These are phyloP conservation scores for Hemiprocne comata DNA, from an alignment of 2,113 vertebrate genomes.

Conservation along the genomic window DNA sequence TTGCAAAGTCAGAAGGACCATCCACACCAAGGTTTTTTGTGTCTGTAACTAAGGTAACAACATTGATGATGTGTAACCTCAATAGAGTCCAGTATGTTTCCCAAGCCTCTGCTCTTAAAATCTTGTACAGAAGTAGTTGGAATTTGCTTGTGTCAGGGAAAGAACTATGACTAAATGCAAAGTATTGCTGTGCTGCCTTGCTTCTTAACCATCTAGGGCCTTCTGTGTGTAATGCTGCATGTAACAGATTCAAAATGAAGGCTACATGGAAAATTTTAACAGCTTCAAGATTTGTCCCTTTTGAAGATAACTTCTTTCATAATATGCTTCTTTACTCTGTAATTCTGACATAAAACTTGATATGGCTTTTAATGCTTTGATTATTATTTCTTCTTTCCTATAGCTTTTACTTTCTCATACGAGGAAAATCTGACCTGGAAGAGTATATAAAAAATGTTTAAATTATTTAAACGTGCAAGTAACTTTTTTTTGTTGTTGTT, in stretches of 20 bases:
- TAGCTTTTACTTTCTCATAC: background rate
- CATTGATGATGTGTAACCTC: background rate
- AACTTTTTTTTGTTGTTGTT: background rate
- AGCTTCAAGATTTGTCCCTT: background rate
- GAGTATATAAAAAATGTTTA: background rate
- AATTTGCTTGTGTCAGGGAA: constrained; percentile 16
- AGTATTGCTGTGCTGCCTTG: background rate
- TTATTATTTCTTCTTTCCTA: background rate
- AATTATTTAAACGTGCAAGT: background rate
- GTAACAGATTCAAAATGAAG: background rate
- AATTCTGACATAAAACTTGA: background rate
- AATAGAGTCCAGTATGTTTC: background rate
- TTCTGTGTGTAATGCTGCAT: background rate
- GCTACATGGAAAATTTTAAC: background rate
- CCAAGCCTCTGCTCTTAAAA: background rate
- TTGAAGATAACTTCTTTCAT: background rate
- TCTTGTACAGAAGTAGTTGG: background rate
- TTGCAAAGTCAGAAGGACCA: background rate
- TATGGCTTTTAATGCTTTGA: background rate
- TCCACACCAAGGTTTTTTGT: background rate
- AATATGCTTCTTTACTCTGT: background rate
- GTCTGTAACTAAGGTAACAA: background rate
- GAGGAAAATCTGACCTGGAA: background rate
- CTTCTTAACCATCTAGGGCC: background rate
- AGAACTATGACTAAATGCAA: background rate